A percentile compares a stretch with the other conserved stretches of the same genome.
phyloP scores from a whole-genome alignment of 1,140 invertebrate genomes.

The Stenopsyche tienmushanensis region DNA sequence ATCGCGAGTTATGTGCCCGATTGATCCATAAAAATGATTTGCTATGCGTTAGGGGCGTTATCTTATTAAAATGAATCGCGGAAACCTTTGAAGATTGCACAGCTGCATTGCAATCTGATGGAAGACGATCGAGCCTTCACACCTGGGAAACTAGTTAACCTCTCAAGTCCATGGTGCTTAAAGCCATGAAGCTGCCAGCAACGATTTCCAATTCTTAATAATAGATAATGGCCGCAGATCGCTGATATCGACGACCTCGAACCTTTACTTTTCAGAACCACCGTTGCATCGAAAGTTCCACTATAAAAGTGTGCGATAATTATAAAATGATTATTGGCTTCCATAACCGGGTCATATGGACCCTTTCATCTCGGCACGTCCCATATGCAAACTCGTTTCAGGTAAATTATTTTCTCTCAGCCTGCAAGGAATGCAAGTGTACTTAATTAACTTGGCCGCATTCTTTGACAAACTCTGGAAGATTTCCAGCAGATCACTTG shows the following conservation, averaged over 20 bases:
- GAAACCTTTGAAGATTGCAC: background rate
- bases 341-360: background rate
- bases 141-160: conserved; percentile 8
- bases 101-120: background rate
- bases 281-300: no score
- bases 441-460: conserved; percentile 9
- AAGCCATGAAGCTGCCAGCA: no score
- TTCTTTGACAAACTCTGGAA: background rate
- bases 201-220: conserved; percentile 12
- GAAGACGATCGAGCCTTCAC: background rate
- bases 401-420: conserved; percentile 1
- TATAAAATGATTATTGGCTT: background rate
- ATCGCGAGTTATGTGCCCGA: no score
- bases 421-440: background rate
- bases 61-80: no score
- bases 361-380: background rate
- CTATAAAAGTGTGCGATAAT: background rate
- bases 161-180: background rate
- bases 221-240: background rate
- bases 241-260: background rate
- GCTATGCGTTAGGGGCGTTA: background rate
- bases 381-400: background rate
- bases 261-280: background rate
- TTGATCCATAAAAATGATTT: background rate
- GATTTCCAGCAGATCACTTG: background rate